Percentiles rank a stretch among this genome's conserved stretches.
phyloP scores from a whole-genome alignment of 2,888 invertebrate species.

The Andrena trimmerana region DNA sequence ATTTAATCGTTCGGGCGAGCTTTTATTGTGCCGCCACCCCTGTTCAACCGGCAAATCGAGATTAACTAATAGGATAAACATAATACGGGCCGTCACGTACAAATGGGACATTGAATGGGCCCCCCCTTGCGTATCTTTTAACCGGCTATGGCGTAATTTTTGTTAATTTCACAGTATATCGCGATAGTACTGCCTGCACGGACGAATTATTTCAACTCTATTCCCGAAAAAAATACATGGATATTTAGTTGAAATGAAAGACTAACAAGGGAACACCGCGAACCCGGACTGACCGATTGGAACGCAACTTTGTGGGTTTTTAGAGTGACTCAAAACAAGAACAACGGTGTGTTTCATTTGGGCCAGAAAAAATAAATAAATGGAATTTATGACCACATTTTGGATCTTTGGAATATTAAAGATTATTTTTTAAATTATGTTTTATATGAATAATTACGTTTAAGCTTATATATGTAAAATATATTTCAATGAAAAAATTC shows the following conservation, averaged over 20 bases:
- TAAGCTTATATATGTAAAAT: too few relatives aligned
- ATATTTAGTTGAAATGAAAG: neutral
- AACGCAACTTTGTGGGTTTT: too few relatives aligned
- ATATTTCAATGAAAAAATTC: too few relatives aligned
- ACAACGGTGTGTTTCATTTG: too few relatives aligned
- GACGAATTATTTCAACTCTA: neutral
- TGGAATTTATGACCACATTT: too few relatives aligned
- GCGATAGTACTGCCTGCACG: neutral
- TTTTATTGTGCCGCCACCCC: constrained; percentile 11
- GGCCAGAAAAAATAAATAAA: too few relatives aligned
- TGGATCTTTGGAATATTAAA: too few relatives aligned
- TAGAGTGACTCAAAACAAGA: too few relatives aligned
- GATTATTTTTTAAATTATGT: too few relatives aligned
- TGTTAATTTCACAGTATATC: constrained; percentile 1
- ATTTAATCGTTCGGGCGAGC: constrained; percentile 33
- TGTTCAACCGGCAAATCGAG: neutral
- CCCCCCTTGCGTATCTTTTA: constrained; percentile 22
- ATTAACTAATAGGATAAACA: constrained; percentile 47
- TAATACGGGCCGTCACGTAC: constrained; percentile 27
- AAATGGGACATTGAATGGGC: constrained; percentile 18
- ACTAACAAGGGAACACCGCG: too few relatives aligned
- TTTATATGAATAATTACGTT: too few relatives aligned
- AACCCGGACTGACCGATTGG: too few relatives aligned
- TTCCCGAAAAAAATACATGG: neutral
- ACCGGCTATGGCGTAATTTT: constrained; percentile 12